Evolutionary conservation across 2,113 vertebrate species (phyloP).

Genomic region (Zosterops hypoxanthus): DNA sequence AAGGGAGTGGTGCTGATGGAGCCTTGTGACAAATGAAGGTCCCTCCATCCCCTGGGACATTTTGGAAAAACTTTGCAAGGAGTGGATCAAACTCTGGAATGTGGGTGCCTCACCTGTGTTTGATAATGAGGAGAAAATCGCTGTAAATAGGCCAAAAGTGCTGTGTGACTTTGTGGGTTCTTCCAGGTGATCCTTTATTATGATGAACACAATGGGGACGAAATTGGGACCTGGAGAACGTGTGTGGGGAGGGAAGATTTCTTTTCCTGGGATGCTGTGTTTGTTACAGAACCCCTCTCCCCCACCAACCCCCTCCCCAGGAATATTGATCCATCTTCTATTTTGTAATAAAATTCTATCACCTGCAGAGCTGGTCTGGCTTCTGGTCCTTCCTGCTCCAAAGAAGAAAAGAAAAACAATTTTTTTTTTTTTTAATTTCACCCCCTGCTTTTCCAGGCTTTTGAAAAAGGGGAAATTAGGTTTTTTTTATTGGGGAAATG

Average conservation of each 20-base stretch:
- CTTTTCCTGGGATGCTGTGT: conserved; percentile 3
- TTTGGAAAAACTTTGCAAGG: background rate
- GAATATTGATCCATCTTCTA: background rate
- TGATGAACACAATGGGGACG: background rate
- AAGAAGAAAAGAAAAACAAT: no score
- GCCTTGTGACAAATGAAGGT: background rate
- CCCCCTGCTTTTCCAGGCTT: background rate
- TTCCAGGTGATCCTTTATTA: background rate
- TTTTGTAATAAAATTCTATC: conserved; percentile 67
- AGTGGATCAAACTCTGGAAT: background rate
- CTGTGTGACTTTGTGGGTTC: background rate
- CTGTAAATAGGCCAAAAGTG: conserved; percentile 38
- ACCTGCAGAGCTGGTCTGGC: background rate
- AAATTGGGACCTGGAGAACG: background rate
- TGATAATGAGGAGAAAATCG: background rate
- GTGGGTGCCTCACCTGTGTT: background rate
- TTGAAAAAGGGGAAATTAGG: background rate
- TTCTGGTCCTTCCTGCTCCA: background rate
- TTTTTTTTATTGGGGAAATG: background rate
- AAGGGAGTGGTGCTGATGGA: background rate
- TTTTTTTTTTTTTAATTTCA: background rate
- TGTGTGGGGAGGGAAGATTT: background rate
- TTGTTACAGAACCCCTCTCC: background rate
- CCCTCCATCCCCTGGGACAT: background rate
- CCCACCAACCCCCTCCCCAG: background rate